These are phyloP conservation scores for Oxycera nigricornis DNA, from an alignment of 2,888 invertebrate species.

Conservation along the genomic window DNA sequence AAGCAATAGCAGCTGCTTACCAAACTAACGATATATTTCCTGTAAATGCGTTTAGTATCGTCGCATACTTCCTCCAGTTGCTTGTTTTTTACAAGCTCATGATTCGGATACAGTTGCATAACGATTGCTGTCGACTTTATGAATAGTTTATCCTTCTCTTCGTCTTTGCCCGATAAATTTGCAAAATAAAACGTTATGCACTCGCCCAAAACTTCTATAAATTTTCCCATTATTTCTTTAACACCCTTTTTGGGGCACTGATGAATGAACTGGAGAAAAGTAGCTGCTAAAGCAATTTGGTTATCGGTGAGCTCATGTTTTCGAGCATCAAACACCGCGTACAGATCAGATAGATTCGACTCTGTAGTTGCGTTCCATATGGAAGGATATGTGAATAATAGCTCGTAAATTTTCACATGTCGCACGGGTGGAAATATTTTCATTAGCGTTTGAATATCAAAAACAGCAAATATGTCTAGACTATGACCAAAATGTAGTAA, in stretches of 20 bases:
- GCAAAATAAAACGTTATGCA: conserved; percentile 1
- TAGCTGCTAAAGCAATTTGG: conserved; percentile 52
- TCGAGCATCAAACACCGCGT: conserved; percentile 45
- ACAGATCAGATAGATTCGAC: conserved; percentile 50
- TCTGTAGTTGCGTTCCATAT: conserved; percentile 52
- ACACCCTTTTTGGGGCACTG: conserved; percentile 50
- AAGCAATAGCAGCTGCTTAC: conserved; percentile 52
- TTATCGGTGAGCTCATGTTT: conserved; percentile 46
- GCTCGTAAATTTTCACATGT: conserved; percentile 54
- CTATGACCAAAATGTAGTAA: conserved; percentile 57
- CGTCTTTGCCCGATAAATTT: conserved; percentile 20
- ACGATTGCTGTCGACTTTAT: conserved; percentile 54
- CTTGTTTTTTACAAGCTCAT: conserved; percentile 46
- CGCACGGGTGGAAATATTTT: conserved; percentile 51
- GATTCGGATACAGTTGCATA: conserved; percentile 50
- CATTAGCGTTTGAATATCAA: conserved; percentile 52
- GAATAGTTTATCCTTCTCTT: conserved; percentile 53
- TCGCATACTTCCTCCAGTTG: conserved; percentile 51
- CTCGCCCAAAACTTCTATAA: not conserved
- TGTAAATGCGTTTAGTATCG: conserved; percentile 56
- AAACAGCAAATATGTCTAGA: conserved; percentile 53
- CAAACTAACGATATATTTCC: conserved; percentile 59
- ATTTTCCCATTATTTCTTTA: conserved; percentile 45
- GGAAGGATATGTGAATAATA: conserved; percentile 52
- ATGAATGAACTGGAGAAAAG: conserved; percentile 54